Evolutionary conservation across 2,888 invertebrate species (phyloP), one percentile per base, ranked within the genome.

Genomic region (Laothoe populi): DNA sequence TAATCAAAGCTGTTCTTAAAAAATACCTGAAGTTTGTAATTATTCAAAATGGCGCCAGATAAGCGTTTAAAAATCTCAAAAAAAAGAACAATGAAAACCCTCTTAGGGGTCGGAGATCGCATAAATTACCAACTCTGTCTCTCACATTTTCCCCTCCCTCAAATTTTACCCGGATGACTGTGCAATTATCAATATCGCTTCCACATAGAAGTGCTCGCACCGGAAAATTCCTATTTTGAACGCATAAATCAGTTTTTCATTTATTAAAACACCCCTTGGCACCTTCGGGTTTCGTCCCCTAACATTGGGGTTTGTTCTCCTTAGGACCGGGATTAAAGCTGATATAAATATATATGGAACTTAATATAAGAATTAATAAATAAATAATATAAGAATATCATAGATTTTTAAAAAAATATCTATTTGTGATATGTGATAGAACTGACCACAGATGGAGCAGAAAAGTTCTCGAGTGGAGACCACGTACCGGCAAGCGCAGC

Each of bases 161-260:
- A 66, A 70, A 70, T 74, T 75, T 79, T 72, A 66, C 68, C 66
- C 81, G 86, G 82, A 83, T 89, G 88, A 88, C 86, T 88, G 83
- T 83, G 87, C 88, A 87, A 88, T 88, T 83, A 83, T 81, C 75
- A 74, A 79, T 80, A 84, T 78, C 77, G 65, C 65, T 64, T 63
- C 73, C 75, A 77, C 78, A 81, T 77, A 74, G 71, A 77, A 69
- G 74, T 71, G 73, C 71, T 68, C 71, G 73, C 70, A 67, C 79
- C 81, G 82, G 81, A 83, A 86, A 86, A 84, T 81, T 82, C 82
- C 74, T 82, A 82, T 86, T 86, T 78, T 75, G 75, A 68, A 73
- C 77, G 80, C 77, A 90, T 90, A 90, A 90, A 90, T 90, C 90
- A 89, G 86, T 80, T 89, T 86, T 82, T 78, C 84, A 77, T 83